A percentile compares a stretch with the other conserved stretches of the same genome.
Evolutionary conservation across 2,888 invertebrate genomes (phyloP).

Genomic region (Ichneumoninae sp.): DNA sequence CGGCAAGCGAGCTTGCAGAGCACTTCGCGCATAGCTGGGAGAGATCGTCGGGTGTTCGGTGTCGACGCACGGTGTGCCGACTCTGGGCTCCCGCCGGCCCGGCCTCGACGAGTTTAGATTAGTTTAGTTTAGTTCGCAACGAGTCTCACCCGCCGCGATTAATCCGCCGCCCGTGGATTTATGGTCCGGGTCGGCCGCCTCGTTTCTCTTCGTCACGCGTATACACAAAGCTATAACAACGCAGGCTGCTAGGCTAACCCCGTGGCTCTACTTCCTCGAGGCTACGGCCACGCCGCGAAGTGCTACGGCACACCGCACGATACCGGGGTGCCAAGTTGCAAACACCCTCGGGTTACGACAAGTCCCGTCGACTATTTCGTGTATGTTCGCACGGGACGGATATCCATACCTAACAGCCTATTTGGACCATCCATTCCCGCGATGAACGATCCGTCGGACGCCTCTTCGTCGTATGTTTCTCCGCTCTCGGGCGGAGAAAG

Average conservation of each 20-base stretch:
- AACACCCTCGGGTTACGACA: slow-evolving; percentile 47
- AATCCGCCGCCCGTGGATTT: slow-evolving; percentile 80
- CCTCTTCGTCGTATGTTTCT: not conserved
- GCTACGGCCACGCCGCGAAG: slow-evolving; percentile 39
- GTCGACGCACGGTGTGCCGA: slow-evolving; percentile 24
- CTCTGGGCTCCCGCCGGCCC: slow-evolving; percentile 42
- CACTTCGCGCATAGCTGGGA: slow-evolving; percentile 23
- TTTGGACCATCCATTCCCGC: not conserved
- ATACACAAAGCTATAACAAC: slow-evolving; percentile 40
- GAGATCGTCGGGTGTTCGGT: slow-evolving; percentile 28
- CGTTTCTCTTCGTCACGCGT: slow-evolving; percentile 81
- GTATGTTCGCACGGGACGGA: not conserved
- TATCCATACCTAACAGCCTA: not conserved
- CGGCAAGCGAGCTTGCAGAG: not conserved
- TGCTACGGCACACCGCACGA: slow-evolving; percentile 38
- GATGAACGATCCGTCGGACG: not conserved
- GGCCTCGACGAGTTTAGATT: slow-evolving; percentile 81
- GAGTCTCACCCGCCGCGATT: slow-evolving; percentile 80
- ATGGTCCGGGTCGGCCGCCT: slow-evolving; percentile 77
- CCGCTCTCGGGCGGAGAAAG: not conserved
- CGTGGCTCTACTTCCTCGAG: slow-evolving; percentile 51
- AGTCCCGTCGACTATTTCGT: slow-evolving; percentile 34
- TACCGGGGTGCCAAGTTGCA: slow-evolving; percentile 60
- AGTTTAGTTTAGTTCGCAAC: slow-evolving; percentile 82
- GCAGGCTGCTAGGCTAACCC: slow-evolving; percentile 12